Conservation (phyloP, 2,888 invertebrate genomes). For the Xylocampa areola region DNA sequence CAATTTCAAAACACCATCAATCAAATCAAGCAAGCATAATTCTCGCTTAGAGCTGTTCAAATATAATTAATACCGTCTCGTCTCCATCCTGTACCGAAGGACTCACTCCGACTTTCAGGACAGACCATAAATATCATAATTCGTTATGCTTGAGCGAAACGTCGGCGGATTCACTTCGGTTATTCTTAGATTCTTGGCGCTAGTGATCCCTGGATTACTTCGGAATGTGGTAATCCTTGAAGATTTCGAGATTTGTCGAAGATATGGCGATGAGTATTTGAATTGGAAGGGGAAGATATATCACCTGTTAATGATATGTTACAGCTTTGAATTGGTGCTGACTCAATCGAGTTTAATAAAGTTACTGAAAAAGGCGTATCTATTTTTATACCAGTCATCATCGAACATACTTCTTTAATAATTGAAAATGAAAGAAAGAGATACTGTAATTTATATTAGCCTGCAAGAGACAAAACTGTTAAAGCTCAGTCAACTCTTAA, state of each 20-base stretch:
- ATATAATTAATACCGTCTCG: constrained; percentile 52
- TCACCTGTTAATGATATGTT: constrained; percentile 20
- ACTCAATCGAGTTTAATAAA: no score
- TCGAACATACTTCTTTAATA: no score
- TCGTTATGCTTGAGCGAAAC: constrained; percentile 50
- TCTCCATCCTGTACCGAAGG: constrained; percentile 49
- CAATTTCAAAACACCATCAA: constrained; percentile 27
- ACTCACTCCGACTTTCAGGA: constrained; percentile 32
- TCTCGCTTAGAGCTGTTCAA: constrained; percentile 15
- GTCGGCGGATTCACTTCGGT: constrained; percentile 30
- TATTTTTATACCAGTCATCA: no score
- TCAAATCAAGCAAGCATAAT: constrained; percentile 39
- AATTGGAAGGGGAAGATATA: background rate
- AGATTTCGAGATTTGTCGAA: constrained; percentile 42
- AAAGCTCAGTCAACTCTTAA: constrained; percentile 10
- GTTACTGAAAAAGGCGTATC: no score
- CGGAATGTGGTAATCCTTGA: constrained; percentile 45
- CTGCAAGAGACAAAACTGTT: constrained; percentile 1
- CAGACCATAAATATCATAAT: constrained; percentile 53
- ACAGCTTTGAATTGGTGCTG: background rate
- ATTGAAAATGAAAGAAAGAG: constrained; percentile 10
- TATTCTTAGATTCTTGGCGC: constrained; percentile 35
- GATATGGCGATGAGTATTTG: constrained; percentile 36
- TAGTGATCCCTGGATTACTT: constrained; percentile 44
- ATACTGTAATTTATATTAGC: background rate